These are phyloP conservation scores for Cotesia typhae DNA, from an alignment of 1,140 invertebrate genomes.

Conservation along the genomic window DNA sequence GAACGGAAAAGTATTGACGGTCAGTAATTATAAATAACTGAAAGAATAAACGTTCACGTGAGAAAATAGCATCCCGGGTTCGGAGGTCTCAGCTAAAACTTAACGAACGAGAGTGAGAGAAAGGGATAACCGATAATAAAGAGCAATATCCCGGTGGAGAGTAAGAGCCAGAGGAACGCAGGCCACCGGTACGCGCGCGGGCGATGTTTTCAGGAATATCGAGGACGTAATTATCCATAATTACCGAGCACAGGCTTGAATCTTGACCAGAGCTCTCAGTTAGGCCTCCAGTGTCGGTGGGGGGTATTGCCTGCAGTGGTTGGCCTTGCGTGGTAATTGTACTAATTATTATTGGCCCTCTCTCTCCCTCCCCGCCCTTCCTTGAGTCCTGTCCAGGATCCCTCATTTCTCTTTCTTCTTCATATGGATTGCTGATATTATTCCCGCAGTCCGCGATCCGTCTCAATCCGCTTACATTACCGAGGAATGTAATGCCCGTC, in stretches of 20 bases:
- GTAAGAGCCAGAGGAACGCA: slow-evolving; percentile 31
- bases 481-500: too few species aligned
- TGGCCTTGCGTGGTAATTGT: slow-evolving; percentile 64
- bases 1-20: slow-evolving; percentile 25
- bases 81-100: slow-evolving; percentile 23
- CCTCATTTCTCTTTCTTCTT: slow-evolving; percentile 41
- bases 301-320: slow-evolving; percentile 49
- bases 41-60: slow-evolving; percentile 32
- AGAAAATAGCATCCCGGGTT: slow-evolving; percentile 24
- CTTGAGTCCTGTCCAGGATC: slow-evolving; percentile 30
- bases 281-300: slow-evolving; percentile 10
- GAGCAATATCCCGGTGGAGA: slow-evolving; percentile 18
- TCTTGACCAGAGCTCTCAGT: slow-evolving; percentile 44
- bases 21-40: slow-evolving; percentile 37
- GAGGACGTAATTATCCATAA: slow-evolving; percentile 65
- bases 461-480: too few species aligned
- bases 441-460: not conserved
- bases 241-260: slow-evolving; percentile 61
- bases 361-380: slow-evolving; percentile 37
- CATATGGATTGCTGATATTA: slow-evolving; percentile 28
- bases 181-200: slow-evolving; percentile 42
- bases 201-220: slow-evolving; percentile 64
- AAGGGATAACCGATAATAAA: slow-evolving; percentile 39
- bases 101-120: slow-evolving; percentile 2
- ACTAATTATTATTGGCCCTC: slow-evolving; percentile 62